Conservation (phyloP, 2,797 vertebrate species). For the Premnoplex brunnescens region DNA sequence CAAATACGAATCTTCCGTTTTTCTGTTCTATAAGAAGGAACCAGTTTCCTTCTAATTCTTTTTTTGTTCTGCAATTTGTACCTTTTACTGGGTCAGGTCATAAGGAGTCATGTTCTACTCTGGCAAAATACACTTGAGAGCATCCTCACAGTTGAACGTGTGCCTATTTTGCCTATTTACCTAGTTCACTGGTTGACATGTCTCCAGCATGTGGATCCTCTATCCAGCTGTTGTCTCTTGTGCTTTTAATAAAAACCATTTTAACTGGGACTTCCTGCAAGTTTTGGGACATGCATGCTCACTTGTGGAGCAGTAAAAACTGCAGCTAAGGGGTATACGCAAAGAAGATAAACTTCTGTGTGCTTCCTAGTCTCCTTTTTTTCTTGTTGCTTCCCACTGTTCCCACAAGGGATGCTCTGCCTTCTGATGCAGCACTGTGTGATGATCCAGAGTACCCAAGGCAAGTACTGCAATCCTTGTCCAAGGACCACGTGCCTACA, state of each 20-base stretch:
- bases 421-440: not conserved
- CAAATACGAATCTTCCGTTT: not conserved
- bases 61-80: not conserved
- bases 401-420: not conserved
- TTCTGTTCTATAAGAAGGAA: not conserved
- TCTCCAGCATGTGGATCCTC: not conserved
- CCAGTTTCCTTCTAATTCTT: fast-evolving
- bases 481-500: not conserved
- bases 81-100: not conserved
- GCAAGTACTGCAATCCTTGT: not conserved
- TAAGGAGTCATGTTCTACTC: not conserved
- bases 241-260: not conserved
- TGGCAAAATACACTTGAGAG: not conserved
- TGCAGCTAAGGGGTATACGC: not conserved
- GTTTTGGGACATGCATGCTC: not conserved
- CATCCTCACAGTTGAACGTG: not conserved
- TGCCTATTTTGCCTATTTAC: not conserved
- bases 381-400: fast-evolving
- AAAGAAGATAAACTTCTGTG: not conserved
- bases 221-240: not conserved
- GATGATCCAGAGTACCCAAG: fast-evolving
- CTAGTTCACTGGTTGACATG: not conserved
- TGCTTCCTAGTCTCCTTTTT: not conserved
- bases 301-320: not conserved
- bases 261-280: not conserved